Evolutionary conservation across 2,797 vertebrate species (phyloP), one percentile per base, ranked within the genome.

Genomic region (Nyctalus aviator): DNA sequence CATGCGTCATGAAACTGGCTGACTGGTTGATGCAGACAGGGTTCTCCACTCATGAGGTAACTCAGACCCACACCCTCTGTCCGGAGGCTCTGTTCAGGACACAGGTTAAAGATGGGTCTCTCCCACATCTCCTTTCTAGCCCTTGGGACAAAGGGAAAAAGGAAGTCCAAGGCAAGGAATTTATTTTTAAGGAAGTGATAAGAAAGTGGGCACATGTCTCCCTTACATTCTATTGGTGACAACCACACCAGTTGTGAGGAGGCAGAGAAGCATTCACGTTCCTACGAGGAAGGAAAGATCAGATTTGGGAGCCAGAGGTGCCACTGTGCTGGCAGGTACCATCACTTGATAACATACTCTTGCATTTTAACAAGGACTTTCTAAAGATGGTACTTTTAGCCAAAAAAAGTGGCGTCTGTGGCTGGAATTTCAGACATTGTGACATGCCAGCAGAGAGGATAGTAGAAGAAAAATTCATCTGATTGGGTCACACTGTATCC

Each of bases 341-440:
- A 30, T 53, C 23, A 48, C 30, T 57, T 59, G 46, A 20, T 48
- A 57, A 15, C n/a, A 69, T 62, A 32, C 46, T 41, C 50, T 55
- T 88, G 15, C 20, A 46, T 71, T 53, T 84, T 62, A 59, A 69
- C 27, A 64, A 66, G 18, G 15, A 3, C 35, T 66, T 82, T 79
- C 21, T 55, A 55, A 55, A 23, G 53, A 23, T 55, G 53, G 53
- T 55, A 59, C 6, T 64, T 86, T 95, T 75, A 85, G 85, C 41
- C 37, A 50, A 83, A 90, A 73, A 44, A 66, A 94, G 23, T 79
- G 78, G 69, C 21, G 72, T 91, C 27, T 71, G 21, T 85, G 27
- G 48, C 79, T 85, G 68, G 14, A 84, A 75, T 91, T 88, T 69
- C 66, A 55, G n/a, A 55, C 11, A 55, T 53, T 76, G 32, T 62